phyloP scores from a whole-genome alignment of 2,113 vertebrate genomes.

The Urocolius indicus region DNA sequence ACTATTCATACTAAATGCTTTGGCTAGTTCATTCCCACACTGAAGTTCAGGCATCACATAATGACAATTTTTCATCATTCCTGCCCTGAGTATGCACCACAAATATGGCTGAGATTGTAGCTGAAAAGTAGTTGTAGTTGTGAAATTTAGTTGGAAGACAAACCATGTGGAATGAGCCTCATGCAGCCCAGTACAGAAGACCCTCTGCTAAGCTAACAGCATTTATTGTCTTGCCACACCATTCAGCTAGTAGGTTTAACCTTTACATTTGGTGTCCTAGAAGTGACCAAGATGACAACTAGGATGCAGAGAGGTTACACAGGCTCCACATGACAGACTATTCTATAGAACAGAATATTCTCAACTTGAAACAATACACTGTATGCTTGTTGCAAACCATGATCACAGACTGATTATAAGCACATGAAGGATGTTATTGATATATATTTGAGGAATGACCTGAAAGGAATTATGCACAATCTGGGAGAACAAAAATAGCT shows the following conservation, averaged over 20 bases:
- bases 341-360: neutral
- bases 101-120: neutral
- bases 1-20: neutral
- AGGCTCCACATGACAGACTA: neutral
- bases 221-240: neutral
- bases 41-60: neutral
- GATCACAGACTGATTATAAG: neutral
- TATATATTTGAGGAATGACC: neutral
- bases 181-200: fast-evolving
- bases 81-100: neutral
- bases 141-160: neutral
- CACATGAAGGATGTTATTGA: neutral
- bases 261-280: neutral
- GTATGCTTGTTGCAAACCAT: neutral
- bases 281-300: neutral
- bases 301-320: neutral
- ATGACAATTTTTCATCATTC: neutral
- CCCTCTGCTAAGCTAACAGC: neutral
- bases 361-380: fast-evolving
- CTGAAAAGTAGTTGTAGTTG: no score
- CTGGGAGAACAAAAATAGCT: neutral
- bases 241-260: neutral
- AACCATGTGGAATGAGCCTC: neutral
- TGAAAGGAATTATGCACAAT: neutral
- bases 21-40: neutral